These are phyloP conservation scores for Drosophila paranaensis DNA, from an alignment of 2,888 invertebrate species.

Conservation along the genomic window DNA sequence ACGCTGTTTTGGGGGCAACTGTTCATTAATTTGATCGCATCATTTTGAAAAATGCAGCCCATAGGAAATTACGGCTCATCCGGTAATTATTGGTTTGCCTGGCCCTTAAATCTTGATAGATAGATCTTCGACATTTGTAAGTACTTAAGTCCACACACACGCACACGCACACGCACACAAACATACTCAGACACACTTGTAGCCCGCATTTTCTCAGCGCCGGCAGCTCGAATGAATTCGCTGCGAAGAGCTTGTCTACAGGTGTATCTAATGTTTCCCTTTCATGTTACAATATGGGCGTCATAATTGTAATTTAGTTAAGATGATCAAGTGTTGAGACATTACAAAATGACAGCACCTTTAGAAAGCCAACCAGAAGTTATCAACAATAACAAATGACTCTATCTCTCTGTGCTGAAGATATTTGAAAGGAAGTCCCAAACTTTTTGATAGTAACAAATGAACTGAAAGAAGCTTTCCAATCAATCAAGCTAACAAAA, in stretches of 20 bases:
- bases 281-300: constrained; percentile 62
- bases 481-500: constrained; percentile 3
- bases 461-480: background rate
- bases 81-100: constrained; percentile 75
- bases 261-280: constrained; percentile 59
- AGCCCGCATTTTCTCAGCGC: constrained; percentile 64
- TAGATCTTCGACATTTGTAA: constrained; percentile 57
- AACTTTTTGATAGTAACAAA: background rate
- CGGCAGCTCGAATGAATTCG: constrained; percentile 57
- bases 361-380: constrained; percentile 52
- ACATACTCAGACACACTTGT: background rate
- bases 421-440: constrained; percentile 4
- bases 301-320: constrained; percentile 58
- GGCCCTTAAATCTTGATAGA: constrained; percentile 70
- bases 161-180: background rate
- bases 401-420: background rate
- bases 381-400: constrained; percentile 9
- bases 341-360: constrained; percentile 38
- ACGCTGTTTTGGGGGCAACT: constrained; percentile 42
- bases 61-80: constrained; percentile 76
- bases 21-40: constrained; percentile 66
- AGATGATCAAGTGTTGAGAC: constrained; percentile 56
- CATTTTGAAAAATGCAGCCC: constrained; percentile 66
- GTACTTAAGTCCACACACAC: constrained; percentile 24
- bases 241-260: constrained; percentile 39